These are phyloP conservation scores for Champsocephalus esox DNA, from an alignment of 2,797 vertebrate genomes.

Conservation along the genomic window DNA sequence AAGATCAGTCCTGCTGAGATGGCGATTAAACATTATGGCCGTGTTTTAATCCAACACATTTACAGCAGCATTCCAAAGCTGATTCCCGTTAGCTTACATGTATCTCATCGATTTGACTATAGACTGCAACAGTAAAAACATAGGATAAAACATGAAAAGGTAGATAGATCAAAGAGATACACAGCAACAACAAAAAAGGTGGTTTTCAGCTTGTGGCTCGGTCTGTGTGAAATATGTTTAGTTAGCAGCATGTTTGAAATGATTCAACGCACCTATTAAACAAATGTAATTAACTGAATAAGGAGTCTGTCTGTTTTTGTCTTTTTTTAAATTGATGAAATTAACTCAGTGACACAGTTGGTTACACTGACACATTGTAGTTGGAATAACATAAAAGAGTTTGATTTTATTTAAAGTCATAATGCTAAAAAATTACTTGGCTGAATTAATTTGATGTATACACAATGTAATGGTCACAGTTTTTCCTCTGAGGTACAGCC, in stretches of 20 bases:
- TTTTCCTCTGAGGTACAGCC: background rate
- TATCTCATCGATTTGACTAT: constrained; percentile 57
- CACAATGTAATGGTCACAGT: background rate
- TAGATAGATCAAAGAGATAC: constrained; percentile 10
- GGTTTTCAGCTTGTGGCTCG: constrained; percentile 12
- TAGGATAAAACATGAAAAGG: constrained; percentile 18
- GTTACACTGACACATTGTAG: background rate
- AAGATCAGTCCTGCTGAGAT: constrained; percentile 78
- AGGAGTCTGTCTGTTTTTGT: constrained; percentile 10
- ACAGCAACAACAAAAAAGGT: background rate
- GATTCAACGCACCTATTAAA: background rate
- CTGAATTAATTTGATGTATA: background rate
- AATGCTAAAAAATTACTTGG: background rate
- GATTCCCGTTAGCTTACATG: constrained; percentile 61
- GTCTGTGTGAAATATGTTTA: background rate
- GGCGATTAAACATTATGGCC: constrained; percentile 79
- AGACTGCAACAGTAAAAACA: constrained; percentile 38
- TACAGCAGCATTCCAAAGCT: constrained; percentile 77
- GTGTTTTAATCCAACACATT: constrained; percentile 71
- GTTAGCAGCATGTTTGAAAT: background rate
- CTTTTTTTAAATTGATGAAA: background rate
- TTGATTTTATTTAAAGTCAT: background rate
- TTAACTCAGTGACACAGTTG: background rate
- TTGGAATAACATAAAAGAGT: background rate
- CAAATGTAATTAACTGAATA: constrained; percentile 14